Base-by-base conservation (phyloP, 2,888 invertebrate species). In the Ichneumoninae sp. region DNA sequence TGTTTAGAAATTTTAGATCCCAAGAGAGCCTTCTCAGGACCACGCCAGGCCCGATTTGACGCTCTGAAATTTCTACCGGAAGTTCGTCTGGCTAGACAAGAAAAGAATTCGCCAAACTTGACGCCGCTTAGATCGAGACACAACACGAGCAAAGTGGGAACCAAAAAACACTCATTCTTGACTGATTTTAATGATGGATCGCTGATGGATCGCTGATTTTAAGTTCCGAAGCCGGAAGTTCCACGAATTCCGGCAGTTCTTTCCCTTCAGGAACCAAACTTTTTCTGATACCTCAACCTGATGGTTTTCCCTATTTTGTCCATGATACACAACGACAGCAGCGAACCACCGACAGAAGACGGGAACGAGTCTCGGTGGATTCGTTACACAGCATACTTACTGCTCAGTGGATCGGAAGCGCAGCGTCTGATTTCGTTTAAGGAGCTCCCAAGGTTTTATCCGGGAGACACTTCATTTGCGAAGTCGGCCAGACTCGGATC, bases 331-430 rank as follows among this genome's bases (percentile, higher is more conserved):
- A n/a, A n/a, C n/a, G n/a, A n/a, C 36, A 54, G 36, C 36, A 16
- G 26, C 16, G 22, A 63, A 63, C 78, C n/a, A 47, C 36, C 36
- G 7, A 50, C n/a, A 50, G 44, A 22, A 70, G 30, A 22, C 78
- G 7, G 22, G 5, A 36, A 69, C 50, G 60, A 47, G 68, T 65
- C 26, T 60, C 66, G 44, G 47, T n/a, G 30, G 70, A 71, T 79
- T 52, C 66, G 52, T 69, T 19, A 36, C 50, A 19, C 47, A 50
- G 10, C 22, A 16, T 44, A 10, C 19, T 33, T 54, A 57, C 36
- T 19, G 26, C 70, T 47, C 50, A 52, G 16, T 60, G 10, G 22
- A 78, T 33, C n/a, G 50, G 52, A 22, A 71, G 3, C 52, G 22
- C 50, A 54, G 22, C 7, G 50, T 71, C 70, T 63, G 36, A 71